phyloP scores from a whole-genome alignment of 2,113 vertebrate genomes.

The Morone chrysops region DNA sequence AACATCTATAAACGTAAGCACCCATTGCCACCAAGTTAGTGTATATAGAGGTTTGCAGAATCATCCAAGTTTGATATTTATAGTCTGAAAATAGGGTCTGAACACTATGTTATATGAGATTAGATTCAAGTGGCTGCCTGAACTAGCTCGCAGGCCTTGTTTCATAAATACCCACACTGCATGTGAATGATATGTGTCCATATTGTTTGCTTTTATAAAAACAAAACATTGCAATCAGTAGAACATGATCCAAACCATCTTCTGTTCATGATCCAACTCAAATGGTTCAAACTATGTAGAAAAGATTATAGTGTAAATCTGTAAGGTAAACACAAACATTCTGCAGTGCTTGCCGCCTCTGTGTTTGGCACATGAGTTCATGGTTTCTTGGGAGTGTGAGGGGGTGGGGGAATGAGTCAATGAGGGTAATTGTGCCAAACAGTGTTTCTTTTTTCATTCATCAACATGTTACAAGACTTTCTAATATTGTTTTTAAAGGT shows the following conservation, averaged over 20 bases:
- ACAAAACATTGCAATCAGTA: constrained; percentile 49
- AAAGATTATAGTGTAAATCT: constrained; percentile 59
- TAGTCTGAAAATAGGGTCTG: background rate
- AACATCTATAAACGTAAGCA: too few relatives aligned
- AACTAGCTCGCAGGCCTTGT: background rate
- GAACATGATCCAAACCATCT: constrained; percentile 44
- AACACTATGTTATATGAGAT: background rate
- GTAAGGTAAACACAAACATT: constrained; percentile 62
- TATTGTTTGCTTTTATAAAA: constrained; percentile 50
- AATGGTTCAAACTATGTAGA: constrained; percentile 43
- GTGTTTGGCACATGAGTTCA: constrained; percentile 28
- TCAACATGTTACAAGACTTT: background rate
- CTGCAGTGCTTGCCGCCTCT: constrained; percentile 26
- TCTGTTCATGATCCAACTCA: constrained; percentile 47
- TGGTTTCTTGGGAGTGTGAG: constrained; percentile 1
- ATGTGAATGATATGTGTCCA: constrained; percentile 23
- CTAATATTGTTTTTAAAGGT: background rate
- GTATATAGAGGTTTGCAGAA: background rate
- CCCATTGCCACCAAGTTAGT: too few relatives aligned
- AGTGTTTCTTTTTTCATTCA: background rate
- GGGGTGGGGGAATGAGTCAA: background rate
- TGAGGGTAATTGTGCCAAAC: background rate
- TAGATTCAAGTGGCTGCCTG: background rate
- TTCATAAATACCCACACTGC: constrained; percentile 43
- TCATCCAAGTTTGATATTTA: background rate